Evolutionary conservation across 2,797 vertebrate species (phyloP).

Genomic region (Eulemur coronatus): DNA sequence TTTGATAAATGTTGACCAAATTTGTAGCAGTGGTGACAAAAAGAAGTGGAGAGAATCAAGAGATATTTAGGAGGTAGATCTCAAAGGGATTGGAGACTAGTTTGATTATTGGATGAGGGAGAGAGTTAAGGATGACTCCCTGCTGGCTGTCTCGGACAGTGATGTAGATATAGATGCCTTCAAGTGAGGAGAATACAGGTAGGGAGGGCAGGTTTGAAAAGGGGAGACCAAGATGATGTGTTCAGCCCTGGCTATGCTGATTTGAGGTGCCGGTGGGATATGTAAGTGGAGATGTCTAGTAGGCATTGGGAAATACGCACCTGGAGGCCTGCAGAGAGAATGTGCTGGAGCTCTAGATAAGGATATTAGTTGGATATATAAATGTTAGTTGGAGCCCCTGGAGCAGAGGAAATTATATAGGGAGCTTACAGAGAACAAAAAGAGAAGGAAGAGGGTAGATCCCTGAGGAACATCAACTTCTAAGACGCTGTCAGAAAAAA

Average conservation of each 20-base stretch:
- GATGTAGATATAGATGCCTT: neutral
- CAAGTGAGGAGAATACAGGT: neutral
- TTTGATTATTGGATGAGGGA: neutral
- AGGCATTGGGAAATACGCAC: neutral
- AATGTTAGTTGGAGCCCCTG: neutral
- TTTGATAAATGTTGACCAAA: neutral
- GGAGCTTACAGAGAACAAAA: neutral
- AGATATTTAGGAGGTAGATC: neutral
- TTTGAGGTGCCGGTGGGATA: neutral
- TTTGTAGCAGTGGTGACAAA: neutral
- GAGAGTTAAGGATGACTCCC: neutral
- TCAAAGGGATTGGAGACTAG: neutral
- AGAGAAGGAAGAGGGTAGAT: neutral
- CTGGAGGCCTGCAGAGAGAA: neutral
- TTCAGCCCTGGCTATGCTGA: neutral
- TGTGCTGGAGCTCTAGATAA: neutral
- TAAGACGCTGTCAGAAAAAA: neutral
- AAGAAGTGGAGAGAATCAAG: neutral
- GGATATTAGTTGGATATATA: neutral
- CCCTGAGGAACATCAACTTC: neutral
- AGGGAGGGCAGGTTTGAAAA: neutral
- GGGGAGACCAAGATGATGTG: neutral
- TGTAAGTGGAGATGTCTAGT: neutral
- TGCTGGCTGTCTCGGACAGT: neutral
- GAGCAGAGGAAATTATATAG: neutral